phyloP scores from a whole-genome alignment of 2,888 invertebrate species.

The Yponomeuta plumbellus region DNA sequence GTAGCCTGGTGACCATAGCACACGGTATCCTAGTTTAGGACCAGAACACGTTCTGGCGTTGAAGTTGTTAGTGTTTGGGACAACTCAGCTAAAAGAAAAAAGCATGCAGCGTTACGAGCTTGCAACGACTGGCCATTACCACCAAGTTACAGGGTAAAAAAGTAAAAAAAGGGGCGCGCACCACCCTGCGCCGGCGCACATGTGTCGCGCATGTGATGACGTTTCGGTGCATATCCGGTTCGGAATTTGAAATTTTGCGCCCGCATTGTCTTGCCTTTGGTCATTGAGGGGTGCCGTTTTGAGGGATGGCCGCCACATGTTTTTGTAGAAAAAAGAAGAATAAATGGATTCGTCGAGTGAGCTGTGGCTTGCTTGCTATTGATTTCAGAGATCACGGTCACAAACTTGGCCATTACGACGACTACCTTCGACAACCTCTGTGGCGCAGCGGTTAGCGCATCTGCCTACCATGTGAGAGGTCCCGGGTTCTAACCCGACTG shows the following conservation, averaged over 20 bases:
- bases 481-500: too few relatives aligned
- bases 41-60: too few relatives aligned
- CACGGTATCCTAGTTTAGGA: too few relatives aligned
- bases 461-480: too few relatives aligned
- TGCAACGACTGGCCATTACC: constrained; percentile 22
- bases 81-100: too few relatives aligned
- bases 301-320: constrained; percentile 16
- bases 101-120: too few relatives aligned
- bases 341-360: background rate
- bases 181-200: constrained; percentile 52
- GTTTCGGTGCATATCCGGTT: constrained; percentile 55
- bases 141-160: constrained; percentile 40
- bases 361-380: background rate
- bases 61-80: too few relatives aligned
- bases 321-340: constrained; percentile 16
- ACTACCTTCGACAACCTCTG: too few relatives aligned
- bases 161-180: constrained; percentile 56
- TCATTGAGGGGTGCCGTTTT: constrained; percentile 17
- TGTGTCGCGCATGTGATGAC: constrained; percentile 65
- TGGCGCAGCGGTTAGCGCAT: too few relatives aligned
- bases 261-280: constrained; percentile 42
- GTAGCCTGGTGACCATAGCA: too few relatives aligned
- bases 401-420: background rate
- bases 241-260: constrained; percentile 51
- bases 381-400: background rate